Base-by-base conservation (phyloP, 2,888 invertebrate genomes). In the Eudemis profundana region DNA sequence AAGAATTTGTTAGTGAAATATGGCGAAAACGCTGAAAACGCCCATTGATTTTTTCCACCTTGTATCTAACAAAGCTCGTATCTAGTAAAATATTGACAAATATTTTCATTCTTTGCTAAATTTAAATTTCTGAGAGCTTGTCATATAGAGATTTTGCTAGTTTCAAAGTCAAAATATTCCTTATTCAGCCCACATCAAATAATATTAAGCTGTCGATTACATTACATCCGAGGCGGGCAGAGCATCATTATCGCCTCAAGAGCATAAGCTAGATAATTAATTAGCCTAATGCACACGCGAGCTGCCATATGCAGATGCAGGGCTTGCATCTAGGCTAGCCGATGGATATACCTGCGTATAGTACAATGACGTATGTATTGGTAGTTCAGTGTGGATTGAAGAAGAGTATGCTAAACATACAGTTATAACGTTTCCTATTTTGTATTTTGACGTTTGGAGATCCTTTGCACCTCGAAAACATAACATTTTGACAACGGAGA, bases 241-340 rank as follows among this genome's bases (percentile, higher is more conserved):
- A n/a, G n/a, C 33, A 3, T 46, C 19, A 54, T 62, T 62, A 38
- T 17, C 50, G 14, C 17, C 33, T 21, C 19, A 47, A 47, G 54
- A 54, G 51, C 51, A 21, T 49, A 8, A 36, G 38, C 59, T 15
- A 4, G 49, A 38, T 49, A 63, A 63, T 63, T 63, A 56, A 56
- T 63, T 56, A 47, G 47, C 38, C 36, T 29, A 0, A 42, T 21
- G 12, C 44, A 44, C 44, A 59, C 15, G 53, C 62, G 8, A 23
- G 42, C 56, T 60, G 63, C 57, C 49, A 38, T 63, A 63, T 56
- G 29, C 63, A 62, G 47, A 14, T 10, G 29, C 63, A 62, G 47
- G 19, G 8, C 54, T 3, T 54, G 47, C 38, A 29, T 49, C 33
- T 23, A 46, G 23, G 14, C 40, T 50, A 49, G 33, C 17, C 23